These are phyloP conservation scores for Heliconius aoede DNA, from an alignment of 2,888 invertebrate genomes.

Conservation along the genomic window DNA sequence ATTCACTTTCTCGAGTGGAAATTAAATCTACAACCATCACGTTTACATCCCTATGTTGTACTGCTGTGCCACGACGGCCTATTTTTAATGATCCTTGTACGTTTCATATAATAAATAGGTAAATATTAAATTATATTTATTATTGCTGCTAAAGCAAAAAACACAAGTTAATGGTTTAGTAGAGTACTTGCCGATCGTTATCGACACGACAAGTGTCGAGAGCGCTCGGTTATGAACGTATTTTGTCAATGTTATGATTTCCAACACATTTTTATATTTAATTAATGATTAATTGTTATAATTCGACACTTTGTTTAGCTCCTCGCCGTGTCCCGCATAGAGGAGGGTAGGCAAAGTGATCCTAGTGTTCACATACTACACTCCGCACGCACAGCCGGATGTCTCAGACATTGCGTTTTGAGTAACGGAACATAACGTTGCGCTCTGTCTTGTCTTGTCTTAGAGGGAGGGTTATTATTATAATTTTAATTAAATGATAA, in stretches of 20 bases:
- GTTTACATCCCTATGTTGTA: neutral
- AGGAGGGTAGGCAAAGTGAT: too few species aligned
- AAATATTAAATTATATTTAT: neutral
- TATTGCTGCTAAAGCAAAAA: slow-evolving; percentile 7
- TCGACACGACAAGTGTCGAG: too few species aligned
- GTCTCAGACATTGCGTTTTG: too few species aligned
- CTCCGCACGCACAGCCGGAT: too few species aligned
- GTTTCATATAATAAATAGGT: neutral
- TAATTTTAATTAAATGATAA: too few species aligned
- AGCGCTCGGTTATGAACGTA: too few species aligned
- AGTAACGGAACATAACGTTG: too few species aligned
- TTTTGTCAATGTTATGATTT: neutral
- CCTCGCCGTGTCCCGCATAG: too few species aligned
- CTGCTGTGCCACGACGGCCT: neutral
- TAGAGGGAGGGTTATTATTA: too few species aligned
- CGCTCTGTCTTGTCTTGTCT: too few species aligned
- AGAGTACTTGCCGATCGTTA: neutral
- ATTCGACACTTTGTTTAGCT: too few species aligned
- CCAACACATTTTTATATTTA: neutral
- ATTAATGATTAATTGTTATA: neutral
- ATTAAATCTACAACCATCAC: neutral
- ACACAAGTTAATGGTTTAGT: neutral
- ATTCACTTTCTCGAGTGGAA: neutral
- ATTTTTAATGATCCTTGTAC: neutral
- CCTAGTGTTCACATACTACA: too few species aligned